phyloP scores from a whole-genome alignment of 2,113 vertebrate species.

The Mormyrus iriodes region DNA sequence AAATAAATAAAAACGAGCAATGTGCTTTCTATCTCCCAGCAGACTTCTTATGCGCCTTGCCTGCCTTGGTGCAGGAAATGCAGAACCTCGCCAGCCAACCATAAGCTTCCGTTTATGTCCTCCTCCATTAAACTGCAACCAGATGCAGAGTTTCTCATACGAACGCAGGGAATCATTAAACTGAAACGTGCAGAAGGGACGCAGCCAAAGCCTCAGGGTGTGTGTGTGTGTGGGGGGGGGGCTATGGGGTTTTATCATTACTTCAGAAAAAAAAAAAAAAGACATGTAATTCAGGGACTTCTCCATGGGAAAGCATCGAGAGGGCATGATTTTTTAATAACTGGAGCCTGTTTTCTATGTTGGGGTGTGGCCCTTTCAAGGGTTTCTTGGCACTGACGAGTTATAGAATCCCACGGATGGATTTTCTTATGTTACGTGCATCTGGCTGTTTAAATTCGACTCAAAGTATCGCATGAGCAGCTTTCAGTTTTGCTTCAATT shows the following conservation, averaged over 20 bases:
- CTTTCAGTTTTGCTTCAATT: background rate
- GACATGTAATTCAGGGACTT: background rate
- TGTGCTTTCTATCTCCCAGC: background rate
- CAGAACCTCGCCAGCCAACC: constrained; percentile 15
- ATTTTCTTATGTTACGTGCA: background rate
- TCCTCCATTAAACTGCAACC: constrained; percentile 17
- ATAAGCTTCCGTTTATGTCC: background rate
- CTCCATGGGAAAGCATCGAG: background rate
- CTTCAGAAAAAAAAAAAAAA: background rate
- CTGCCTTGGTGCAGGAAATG: background rate
- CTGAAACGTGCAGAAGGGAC: constrained; percentile 1
- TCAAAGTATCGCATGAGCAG: background rate
- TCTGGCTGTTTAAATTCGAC: background rate
- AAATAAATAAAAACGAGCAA: background rate
- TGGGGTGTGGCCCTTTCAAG: background rate
- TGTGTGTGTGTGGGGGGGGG: background rate
- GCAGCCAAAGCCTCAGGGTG: background rate
- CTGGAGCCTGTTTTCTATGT: background rate
- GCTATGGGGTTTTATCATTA: background rate
- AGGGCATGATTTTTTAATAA: background rate
- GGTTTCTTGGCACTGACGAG: background rate
- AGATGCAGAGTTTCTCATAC: constrained; percentile 3
- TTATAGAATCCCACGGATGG: background rate
- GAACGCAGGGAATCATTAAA: constrained; percentile 7
- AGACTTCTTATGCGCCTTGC: background rate